phyloP scores from a whole-genome alignment of 2,113 vertebrate species.

The Thunnus thynnus region DNA sequence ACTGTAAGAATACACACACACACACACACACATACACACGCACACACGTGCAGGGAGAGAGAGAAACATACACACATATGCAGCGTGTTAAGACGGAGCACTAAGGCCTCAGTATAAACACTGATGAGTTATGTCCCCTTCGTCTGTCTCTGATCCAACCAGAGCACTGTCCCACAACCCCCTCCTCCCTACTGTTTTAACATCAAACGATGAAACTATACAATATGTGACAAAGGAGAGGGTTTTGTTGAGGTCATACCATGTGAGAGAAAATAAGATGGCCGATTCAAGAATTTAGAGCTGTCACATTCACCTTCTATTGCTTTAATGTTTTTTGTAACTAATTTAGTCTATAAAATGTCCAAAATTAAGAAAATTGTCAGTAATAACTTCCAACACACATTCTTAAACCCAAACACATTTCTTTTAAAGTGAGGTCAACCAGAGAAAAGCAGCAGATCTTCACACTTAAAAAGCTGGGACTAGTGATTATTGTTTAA shows the following conservation, averaged over 20 bases:
- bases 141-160: constrained; percentile 29
- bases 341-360: too few species aligned
- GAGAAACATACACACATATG: constrained; percentile 51
- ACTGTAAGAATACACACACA: constrained; percentile 76
- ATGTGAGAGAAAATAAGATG: neutral
- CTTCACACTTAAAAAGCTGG: neutral
- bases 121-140: constrained; percentile 62
- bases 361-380: too few species aligned
- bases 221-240: neutral
- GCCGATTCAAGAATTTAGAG: neutral
- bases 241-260: constrained; percentile 2
- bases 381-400: too few species aligned
- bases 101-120: constrained; percentile 72
- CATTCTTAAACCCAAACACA: too few species aligned
- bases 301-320: too few species aligned
- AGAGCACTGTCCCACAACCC: constrained; percentile 6
- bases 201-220: constrained; percentile 28
- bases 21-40: constrained; percentile 68
- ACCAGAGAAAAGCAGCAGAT: neutral
- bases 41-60: neutral
- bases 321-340: too few species aligned
- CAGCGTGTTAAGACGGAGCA: constrained; percentile 51
- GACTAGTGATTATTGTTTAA: neutral
- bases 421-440: neutral
- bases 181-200: neutral